Evolutionary conservation across 2,888 invertebrate species (phyloP), one percentile per base, ranked within the genome.

Genomic region (Ophioninae sp.): DNA sequence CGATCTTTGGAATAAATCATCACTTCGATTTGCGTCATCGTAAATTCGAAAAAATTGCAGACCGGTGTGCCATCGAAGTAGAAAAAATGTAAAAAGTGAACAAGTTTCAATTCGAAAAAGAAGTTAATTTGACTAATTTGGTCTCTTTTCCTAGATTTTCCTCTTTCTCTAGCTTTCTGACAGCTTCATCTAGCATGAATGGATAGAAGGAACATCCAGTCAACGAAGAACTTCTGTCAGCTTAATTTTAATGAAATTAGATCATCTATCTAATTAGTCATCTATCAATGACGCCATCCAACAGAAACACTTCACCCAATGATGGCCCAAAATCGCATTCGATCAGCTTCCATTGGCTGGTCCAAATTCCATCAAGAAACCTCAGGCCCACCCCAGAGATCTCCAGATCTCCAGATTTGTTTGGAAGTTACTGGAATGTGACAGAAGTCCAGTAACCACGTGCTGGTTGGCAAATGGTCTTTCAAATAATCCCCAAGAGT

Each of bases 1-100:
- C 64, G 20, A 68, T 73, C 56, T 56, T 23, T n/a, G 10, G 17
- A 51, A 68, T 56, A 74, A 65, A 39, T 23, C 74, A 30, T 56
- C 23, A 8, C 23, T 75, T 22, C 51, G 20, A 41, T 63, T 10
- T n/a, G 9, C 30, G 10, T 63, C 17, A 59, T 41, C 59, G 41
- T 59, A 39, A 10, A 72, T 72, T 39, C 39, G 10, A 30, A 59
- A 72, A 58, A 37, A 58, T 37, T 39, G 17, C 13, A 3, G 30
- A 41, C 41, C 17, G 51, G 5, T 13, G 6, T 51, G 6, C 13
- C 51, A 17, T 51, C 51, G 51, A 51, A 10, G 5, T 13, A 5
- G 51, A 17, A 51, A 17, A 51, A 51, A 10, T 17, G 51, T 51
- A 13, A 13, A 44, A 13, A 51, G 51, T 17, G 51, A 17, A 17